Evolutionary conservation across 2,888 invertebrate genomes (phyloP).

Genomic region (Allygus modestus): DNA sequence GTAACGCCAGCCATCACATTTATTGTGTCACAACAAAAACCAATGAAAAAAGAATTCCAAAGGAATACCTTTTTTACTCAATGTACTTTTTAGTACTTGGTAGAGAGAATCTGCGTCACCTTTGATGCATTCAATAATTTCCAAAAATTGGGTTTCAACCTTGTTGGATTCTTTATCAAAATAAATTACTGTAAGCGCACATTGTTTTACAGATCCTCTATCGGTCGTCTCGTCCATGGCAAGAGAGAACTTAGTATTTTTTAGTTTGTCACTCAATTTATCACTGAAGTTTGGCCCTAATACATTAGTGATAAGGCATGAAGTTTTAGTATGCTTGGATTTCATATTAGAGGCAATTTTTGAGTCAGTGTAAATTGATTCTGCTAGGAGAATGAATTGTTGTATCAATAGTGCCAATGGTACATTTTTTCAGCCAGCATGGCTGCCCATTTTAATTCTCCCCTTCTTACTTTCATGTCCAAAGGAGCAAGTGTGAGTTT

Average conservation of each 20-base stretch:
- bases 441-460: no score
- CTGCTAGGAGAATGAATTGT: background rate
- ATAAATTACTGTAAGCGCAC: conserved; percentile 12
- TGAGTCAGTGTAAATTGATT: background rate
- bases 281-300: conserved; percentile 7
- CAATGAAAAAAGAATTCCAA: background rate
- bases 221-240: conserved; percentile 16
- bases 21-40: background rate
- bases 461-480: background rate
- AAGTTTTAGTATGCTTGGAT: background rate
- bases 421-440: background rate
- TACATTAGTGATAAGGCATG: conserved; percentile 24
- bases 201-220: conserved; percentile 27
- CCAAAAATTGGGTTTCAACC: conserved; percentile 8
- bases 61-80: background rate
- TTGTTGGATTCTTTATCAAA: background rate
- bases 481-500: background rate
- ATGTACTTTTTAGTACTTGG: background rate
- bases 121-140: background rate
- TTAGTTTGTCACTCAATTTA: background rate
- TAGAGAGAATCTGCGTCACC: background rate
- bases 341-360: background rate
- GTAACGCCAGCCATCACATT: background rate
- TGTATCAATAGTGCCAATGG: background rate
- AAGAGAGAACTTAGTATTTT: background rate